phyloP scores from a whole-genome alignment of 2,888 invertebrate species.

The Dicyrtoma fusca region DNA sequence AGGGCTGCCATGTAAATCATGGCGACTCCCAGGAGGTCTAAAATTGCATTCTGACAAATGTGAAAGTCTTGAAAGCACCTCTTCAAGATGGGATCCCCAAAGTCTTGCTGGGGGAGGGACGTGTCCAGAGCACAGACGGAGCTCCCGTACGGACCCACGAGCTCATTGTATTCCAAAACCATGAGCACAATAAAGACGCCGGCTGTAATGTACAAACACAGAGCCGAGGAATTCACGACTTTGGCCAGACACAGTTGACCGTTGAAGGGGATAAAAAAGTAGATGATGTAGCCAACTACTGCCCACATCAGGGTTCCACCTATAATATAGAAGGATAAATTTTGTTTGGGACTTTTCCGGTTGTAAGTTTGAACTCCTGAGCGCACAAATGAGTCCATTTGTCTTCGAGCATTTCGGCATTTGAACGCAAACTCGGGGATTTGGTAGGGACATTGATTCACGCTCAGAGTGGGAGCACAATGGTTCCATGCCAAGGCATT shows the following conservation, averaged over 20 bases:
- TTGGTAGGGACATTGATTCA: conserved; percentile 34
- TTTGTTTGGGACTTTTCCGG: neutral
- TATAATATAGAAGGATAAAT: neutral
- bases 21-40: neutral
- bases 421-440: neutral
- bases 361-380: neutral
- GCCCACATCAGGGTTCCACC: neutral
- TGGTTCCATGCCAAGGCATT: conserved; percentile 22
- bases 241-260: conserved; percentile 31
- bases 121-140: conserved; percentile 12
- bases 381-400: conserved; percentile 17
- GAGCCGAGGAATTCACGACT: neutral
- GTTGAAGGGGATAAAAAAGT: conserved; percentile 18
- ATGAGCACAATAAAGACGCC: neutral
- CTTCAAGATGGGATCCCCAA: conserved; percentile 7
- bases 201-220: neutral
- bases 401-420: conserved; percentile 11
- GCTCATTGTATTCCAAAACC: neutral
- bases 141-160: neutral
- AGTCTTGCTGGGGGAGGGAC: neutral
- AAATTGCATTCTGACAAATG: conserved; percentile 31
- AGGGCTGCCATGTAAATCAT: neutral
- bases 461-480: conserved; percentile 29
- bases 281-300: neutral
- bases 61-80: conserved; percentile 19